Conservation (phyloP, 2,113 vertebrate species). For the Agelaius phoeniceus region DNA sequence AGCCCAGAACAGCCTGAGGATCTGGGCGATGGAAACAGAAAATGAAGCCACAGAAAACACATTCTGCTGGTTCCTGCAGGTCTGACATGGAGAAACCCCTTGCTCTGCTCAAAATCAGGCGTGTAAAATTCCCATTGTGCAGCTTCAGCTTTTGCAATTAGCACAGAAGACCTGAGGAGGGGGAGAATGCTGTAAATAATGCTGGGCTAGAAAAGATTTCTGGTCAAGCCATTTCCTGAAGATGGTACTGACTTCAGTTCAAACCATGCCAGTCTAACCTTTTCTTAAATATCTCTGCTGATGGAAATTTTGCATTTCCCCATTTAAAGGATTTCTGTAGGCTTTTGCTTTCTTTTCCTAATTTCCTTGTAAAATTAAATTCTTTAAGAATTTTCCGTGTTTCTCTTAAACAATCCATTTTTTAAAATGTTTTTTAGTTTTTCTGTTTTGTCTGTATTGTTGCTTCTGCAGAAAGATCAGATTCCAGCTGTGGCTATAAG, state of each 20-base stretch:
- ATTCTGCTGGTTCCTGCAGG: neutral
- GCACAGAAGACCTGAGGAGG: neutral
- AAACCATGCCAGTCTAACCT: neutral
- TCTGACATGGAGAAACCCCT: neutral
- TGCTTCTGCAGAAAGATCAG: neutral
- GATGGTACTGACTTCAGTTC: neutral
- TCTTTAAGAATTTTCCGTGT: neutral
- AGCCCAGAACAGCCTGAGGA: neutral
- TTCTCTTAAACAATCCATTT: neutral
- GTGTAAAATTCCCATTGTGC: rapidly evolving
- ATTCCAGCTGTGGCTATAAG: neutral
- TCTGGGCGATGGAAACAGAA: neutral
- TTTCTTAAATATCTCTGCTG: neutral
- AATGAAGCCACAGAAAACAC: neutral
- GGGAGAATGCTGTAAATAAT: neutral
- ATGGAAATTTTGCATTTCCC: neutral
- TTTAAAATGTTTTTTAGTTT: neutral
- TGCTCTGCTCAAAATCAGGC: neutral
- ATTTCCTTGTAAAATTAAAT: neutral
- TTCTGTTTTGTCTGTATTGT: neutral
- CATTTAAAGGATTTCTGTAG: neutral
- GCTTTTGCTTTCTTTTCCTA: neutral
- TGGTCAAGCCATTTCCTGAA: neutral
- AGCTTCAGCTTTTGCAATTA: neutral
- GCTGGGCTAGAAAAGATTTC: neutral